Conservation (phyloP, 2,113 vertebrate genomes). For the Pituophis catenifer region DNA sequence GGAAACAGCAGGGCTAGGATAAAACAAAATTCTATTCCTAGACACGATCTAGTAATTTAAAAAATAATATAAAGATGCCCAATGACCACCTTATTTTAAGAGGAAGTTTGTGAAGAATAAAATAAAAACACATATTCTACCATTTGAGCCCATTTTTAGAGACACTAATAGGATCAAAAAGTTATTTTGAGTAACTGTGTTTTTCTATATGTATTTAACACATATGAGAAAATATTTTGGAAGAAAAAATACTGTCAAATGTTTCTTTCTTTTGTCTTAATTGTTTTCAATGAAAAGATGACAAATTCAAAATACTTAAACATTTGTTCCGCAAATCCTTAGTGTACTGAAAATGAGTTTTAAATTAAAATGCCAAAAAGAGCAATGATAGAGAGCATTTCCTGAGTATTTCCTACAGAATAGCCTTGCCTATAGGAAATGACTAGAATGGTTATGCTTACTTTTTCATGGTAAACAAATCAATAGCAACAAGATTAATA, state of each 20-base stretch:
- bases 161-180: background rate
- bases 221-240: background rate
- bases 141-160: background rate
- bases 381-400: constrained; percentile 4
- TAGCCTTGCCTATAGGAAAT: background rate
- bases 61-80: background rate
- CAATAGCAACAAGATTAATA: background rate
- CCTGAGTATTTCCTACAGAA: constrained; percentile 4
- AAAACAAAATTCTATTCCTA: background rate
- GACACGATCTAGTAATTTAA: background rate
- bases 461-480: background rate
- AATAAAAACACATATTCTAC: background rate
- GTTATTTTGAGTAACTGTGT: background rate
- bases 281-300: constrained; percentile 5
- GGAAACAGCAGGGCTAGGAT: background rate
- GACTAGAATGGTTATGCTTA: background rate
- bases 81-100: background rate
- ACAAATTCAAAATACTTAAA: constrained; percentile 7
- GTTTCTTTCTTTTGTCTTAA: background rate
- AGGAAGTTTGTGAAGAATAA: background rate
- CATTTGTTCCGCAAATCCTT: background rate
- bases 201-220: background rate
- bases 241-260: background rate
- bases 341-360: background rate
- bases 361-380: constrained; percentile 28